A percentile compares a stretch with the other conserved stretches of the same genome.
These are phyloP conservation scores for western clawed frog (Xenopus tropicalis) DNA, from an alignment of 2,113 vertebrate species.

Conservation along the genomic window UCB_Xtro_10.0 CM004448.2:87400001-87400500, in stretches of 20 bases:
- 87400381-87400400: constrained; percentile 68
- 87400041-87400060: too few relatives aligned
- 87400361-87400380: constrained; percentile 71
- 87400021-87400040: too few relatives aligned
- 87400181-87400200: too few relatives aligned
- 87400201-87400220: too few relatives aligned
- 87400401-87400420: constrained; percentile 68
- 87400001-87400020: too few relatives aligned
- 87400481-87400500: constrained; percentile 94
- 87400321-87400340: constrained; percentile 75
- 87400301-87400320: constrained; percentile 82
- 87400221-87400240: too few relatives aligned
- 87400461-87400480: constrained; percentile 86
- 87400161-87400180: too few relatives aligned
- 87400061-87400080: too few relatives aligned
- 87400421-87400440: constrained; percentile 84
- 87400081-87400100: too few relatives aligned
- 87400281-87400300: constrained; percentile 84
- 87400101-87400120: too few relatives aligned
- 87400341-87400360: constrained; percentile 80
- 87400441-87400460: constrained; percentile 70
- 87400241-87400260: constrained; percentile 59
- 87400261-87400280: constrained; percentile 80
- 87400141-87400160: too few relatives aligned
- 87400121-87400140: too few relatives aligned